Percentiles rank a stretch among this genome's conserved stretches.
Conservation (phyloP, 2,797 vertebrate species). For the Luscinia megarhynchos region DNA sequence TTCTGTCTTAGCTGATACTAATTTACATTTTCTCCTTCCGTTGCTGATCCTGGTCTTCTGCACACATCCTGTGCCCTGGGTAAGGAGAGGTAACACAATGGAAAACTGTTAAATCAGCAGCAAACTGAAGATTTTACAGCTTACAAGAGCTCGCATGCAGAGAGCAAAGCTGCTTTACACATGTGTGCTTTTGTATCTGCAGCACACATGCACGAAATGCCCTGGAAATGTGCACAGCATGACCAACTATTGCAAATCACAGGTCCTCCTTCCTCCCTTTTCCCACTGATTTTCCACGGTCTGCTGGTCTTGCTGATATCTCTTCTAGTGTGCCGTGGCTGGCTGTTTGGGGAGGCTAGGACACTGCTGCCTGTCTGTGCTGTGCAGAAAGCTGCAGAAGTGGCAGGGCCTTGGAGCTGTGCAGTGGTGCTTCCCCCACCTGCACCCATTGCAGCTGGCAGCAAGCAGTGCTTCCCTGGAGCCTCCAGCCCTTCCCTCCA, state of each 20-base stretch:
- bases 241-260: not conserved
- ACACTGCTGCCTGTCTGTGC: not conserved
- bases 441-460: not conserved
- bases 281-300: not conserved
- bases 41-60: not conserved
- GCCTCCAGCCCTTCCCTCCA: not conserved
- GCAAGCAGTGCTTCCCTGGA: fast-evolving
- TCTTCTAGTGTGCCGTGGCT: not conserved
- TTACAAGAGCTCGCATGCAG: fast-evolving
- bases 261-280: not conserved
- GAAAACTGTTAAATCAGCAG: not conserved
- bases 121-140: not conserved
- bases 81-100: not conserved
- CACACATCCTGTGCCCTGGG: not conserved
- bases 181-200: not conserved
- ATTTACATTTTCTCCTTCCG: not conserved
- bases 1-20: not conserved
- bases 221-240: not conserved
- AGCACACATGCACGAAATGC: slow-evolving; percentile 20
- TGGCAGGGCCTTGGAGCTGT: not conserved
- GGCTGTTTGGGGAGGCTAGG: not conserved
- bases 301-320: slow-evolving; percentile 37
- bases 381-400: not conserved
- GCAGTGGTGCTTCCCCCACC: not conserved
- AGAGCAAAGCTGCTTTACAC: not conserved